Conservation (phyloP, 2,888 invertebrate genomes). For the Apotomis turbidana region DNA sequence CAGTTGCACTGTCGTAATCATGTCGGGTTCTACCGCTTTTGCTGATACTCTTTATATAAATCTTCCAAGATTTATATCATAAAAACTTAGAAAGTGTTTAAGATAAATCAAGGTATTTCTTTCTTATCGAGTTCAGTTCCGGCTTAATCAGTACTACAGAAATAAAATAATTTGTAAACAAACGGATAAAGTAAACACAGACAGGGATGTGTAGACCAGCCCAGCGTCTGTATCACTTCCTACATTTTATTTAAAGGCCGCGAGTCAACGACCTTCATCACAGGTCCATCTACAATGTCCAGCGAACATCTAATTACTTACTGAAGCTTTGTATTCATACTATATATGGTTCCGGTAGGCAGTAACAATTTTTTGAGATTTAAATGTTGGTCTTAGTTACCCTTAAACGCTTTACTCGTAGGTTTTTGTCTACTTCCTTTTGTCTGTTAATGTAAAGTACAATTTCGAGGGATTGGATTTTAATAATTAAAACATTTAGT, state of each 20-base stretch:
- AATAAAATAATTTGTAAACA: constrained; percentile 62
- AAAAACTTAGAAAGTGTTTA: neutral
- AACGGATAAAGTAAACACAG: constrained; percentile 66
- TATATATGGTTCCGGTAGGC: constrained; percentile 41
- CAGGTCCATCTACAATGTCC: constrained; percentile 40
- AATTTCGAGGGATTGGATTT: too few species aligned
- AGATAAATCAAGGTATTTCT: neutral
- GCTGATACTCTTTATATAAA: neutral
- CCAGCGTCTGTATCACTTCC: constrained; percentile 64
- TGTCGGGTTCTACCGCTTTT: neutral
- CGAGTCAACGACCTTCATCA: constrained; percentile 62
- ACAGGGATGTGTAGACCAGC: constrained; percentile 53
- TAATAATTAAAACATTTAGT: too few species aligned
- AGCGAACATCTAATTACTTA: constrained; percentile 35
- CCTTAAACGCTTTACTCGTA: too few species aligned
- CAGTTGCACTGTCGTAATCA: constrained; percentile 1
- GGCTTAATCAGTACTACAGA: constrained; percentile 42
- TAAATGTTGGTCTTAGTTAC: neutral
- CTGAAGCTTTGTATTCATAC: constrained; percentile 39
- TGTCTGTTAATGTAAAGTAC: too few species aligned
- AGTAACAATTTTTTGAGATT: neutral
- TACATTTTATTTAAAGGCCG: constrained; percentile 63
- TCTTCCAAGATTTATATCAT: too few species aligned
- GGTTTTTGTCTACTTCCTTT: too few species aligned
- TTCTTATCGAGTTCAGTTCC: constrained; percentile 12